Evolutionary conservation across 2,888 invertebrate genomes (phyloP).

Genomic region (Melitaea athalia): DNA sequence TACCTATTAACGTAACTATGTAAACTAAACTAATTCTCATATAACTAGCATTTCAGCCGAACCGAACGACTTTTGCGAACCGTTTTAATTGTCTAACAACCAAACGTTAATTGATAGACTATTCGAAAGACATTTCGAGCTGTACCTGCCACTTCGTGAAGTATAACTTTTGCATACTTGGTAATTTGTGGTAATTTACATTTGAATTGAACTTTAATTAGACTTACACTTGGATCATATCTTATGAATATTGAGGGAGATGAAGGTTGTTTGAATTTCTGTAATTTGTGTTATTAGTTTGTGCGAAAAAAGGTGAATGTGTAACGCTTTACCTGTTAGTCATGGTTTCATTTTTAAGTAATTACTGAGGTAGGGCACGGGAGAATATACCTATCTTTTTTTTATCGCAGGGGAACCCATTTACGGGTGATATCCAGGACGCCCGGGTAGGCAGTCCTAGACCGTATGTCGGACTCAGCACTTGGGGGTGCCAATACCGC

Average conservation of each 20-base stretch:
- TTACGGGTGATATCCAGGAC: too few relatives aligned
- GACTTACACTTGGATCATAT: background rate
- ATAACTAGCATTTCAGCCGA: conserved; percentile 3
- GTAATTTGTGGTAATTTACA: conserved; percentile 20
- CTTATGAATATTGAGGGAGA: background rate
- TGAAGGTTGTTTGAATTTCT: too few relatives aligned
- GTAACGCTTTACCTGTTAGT: too few relatives aligned
- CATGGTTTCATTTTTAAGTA: too few relatives aligned
- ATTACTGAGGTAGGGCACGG: too few relatives aligned
- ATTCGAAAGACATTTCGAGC: background rate
- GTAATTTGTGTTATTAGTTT: background rate
- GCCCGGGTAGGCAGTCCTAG: too few relatives aligned
- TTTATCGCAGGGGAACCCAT: too few relatives aligned
- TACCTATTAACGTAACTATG: background rate
- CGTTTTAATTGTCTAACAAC: conserved; percentile 48
- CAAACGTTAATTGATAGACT: conserved; percentile 49
- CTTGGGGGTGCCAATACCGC: too few relatives aligned
- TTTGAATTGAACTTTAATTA: conserved; percentile 1
- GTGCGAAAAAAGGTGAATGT: too few relatives aligned
- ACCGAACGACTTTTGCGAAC: conserved; percentile 6
- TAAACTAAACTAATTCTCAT: background rate
- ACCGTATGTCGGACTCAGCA: too few relatives aligned
- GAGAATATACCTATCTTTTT: too few relatives aligned
- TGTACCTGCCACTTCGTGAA: conserved; percentile 35
- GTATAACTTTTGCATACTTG: conserved; percentile 19